phyloP scores from a whole-genome alignment of 2,888 invertebrate genomes.

The Teinopalpus imperialis region DNA sequence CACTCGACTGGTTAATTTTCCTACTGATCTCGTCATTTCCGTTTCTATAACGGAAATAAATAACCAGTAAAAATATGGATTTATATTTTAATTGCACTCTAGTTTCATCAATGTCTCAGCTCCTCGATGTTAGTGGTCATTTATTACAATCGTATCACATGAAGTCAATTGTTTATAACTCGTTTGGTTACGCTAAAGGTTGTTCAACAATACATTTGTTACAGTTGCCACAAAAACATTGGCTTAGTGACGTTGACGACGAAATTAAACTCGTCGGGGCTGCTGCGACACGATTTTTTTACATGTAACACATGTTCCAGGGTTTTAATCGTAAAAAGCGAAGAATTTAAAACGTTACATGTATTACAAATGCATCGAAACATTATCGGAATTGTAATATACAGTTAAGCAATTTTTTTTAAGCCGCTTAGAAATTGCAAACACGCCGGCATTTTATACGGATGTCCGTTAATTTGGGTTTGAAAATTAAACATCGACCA shows the following conservation, averaged over 20 bases:
- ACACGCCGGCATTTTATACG: slow-evolving; percentile 4
- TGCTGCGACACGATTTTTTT: slow-evolving; percentile 11
- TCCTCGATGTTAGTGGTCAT: slow-evolving; percentile 13
- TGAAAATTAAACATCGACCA: too few relatives aligned
- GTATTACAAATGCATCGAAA: slow-evolving; percentile 1
- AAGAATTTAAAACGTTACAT: slow-evolving; percentile 7
- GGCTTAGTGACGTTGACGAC: slow-evolving; percentile 32
- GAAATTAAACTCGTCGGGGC: slow-evolving; percentile 29
- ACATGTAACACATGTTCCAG: slow-evolving; percentile 13
- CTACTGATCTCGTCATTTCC: too few relatives aligned
- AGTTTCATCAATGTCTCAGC: too few relatives aligned
- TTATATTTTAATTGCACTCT: too few relatives aligned
- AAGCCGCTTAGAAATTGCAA: too few relatives aligned
- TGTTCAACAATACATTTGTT: slow-evolving; percentile 20
- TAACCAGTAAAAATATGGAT: too few relatives aligned
- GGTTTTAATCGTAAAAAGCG: slow-evolving; percentile 3
- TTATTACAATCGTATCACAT: slow-evolving; percentile 5
- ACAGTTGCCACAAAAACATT: slow-evolving; percentile 32
- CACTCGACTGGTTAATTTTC: too few relatives aligned
- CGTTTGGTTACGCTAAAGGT: slow-evolving; percentile 23
- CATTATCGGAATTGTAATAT: slow-evolving; percentile 4
- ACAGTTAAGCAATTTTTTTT: background rate
- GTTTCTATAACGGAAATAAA: too few relatives aligned
- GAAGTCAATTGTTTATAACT: slow-evolving; percentile 23
- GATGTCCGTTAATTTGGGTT: background rate